phyloP scores from a whole-genome alignment of 2,888 invertebrate species.

The Drepanosiphum platanoidis region DNA sequence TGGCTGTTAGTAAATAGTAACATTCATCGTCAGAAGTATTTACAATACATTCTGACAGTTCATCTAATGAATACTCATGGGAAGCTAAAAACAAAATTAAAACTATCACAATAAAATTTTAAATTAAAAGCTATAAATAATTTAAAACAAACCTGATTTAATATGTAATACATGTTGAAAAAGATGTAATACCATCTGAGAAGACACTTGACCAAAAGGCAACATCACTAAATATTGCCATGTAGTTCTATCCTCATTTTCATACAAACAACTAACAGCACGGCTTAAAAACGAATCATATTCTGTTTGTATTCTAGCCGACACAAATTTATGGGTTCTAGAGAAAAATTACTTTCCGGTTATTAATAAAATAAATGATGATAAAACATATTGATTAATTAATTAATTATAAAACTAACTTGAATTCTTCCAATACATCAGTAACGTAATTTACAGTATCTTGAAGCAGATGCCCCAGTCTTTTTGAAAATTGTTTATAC shows the following conservation, averaged over 20 bases:
- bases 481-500: conserved; percentile 77
- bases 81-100: conserved; percentile 55
- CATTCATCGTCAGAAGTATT: conserved; percentile 77
- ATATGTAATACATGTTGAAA: conserved; percentile 62
- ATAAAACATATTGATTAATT: neutral
- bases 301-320: conserved; percentile 75
- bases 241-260: conserved; percentile 77
- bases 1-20: conserved; percentile 80
- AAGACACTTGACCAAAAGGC: conserved; percentile 74
- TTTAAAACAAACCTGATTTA: conserved; percentile 59
- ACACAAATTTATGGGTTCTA: conserved; percentile 65
- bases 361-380: conserved; percentile 25
- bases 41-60: conserved; percentile 75
- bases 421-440: conserved; percentile 73
- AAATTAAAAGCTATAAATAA: neutral
- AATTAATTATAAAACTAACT: conserved; percentile 53
- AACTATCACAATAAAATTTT: conserved; percentile 44
- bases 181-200: conserved; percentile 43
- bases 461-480: conserved; percentile 75
- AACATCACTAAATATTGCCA: conserved; percentile 85
- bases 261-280: conserved; percentile 76
- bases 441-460: conserved; percentile 79
- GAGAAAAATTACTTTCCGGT: neutral
- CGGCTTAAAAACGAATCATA: conserved; percentile 79
- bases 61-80: conserved; percentile 55